A percentile compares a stretch with the other conserved stretches of the same genome.
Conservation (phyloP, 64 coral and sea anemone genomes). For the Cladopsammia gracilis region DNA sequence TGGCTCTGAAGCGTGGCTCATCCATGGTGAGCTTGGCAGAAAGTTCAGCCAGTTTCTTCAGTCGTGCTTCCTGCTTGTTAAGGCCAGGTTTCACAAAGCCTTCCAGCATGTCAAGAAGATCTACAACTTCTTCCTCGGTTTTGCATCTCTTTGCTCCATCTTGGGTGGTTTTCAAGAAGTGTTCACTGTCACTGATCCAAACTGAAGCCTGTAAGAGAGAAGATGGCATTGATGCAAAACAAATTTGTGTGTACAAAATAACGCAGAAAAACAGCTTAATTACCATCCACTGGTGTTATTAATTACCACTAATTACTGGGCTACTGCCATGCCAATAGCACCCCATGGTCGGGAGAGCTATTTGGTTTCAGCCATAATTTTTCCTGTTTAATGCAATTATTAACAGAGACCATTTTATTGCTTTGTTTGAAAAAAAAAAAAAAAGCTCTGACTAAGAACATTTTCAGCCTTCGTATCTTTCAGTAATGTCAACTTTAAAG, state of each 20-base stretch:
- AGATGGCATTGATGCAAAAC: neutral
- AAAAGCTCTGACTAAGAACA: no score
- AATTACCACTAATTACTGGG: no score
- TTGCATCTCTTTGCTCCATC: constrained; percentile 88
- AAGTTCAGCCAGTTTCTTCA: constrained; percentile 90
- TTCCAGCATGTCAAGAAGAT: constrained; percentile 86
- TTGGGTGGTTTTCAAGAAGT: constrained; percentile 89
- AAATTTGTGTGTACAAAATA: no score
- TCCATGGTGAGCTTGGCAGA: constrained; percentile 90
- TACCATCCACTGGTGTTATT: no score
- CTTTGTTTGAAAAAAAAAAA: no score
- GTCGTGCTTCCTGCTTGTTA: constrained; percentile 87
- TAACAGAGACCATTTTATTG: no score
- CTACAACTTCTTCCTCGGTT: constrained; percentile 90
- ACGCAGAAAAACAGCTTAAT: no score
- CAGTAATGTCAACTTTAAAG: neutral
- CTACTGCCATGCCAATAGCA: no score
- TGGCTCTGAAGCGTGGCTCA: constrained; percentile 79
- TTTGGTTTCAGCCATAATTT: no score
- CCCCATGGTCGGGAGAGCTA: no score
- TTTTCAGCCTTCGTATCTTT: no score
- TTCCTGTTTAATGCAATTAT: no score
- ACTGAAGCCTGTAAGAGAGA: constrained; percentile 72
- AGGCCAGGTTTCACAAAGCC: constrained; percentile 92
- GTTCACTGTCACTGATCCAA: constrained; percentile 97